phyloP scores from a whole-genome alignment of 2,113 vertebrate genomes.

The Myodes glareolus region DNA sequence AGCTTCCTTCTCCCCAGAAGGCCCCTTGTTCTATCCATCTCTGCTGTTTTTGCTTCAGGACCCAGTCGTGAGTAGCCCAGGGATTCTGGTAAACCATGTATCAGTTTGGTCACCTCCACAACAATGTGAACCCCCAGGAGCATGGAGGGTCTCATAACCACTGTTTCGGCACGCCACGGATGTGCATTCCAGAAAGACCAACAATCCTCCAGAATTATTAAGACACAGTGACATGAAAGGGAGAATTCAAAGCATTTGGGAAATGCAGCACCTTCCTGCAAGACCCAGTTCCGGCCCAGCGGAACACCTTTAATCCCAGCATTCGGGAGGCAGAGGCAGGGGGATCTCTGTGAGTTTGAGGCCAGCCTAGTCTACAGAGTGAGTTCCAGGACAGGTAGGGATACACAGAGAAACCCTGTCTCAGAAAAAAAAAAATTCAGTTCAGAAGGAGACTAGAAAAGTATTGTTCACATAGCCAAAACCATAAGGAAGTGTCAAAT shows the following conservation, averaged over 20 bases:
- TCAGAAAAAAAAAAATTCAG: neutral
- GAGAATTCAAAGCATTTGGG: neutral
- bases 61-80: neutral
- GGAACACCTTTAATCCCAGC: neutral
- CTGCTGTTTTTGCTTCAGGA: neutral
- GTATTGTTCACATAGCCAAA: neutral
- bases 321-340: neutral
- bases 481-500: neutral
- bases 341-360: neutral
- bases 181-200: neutral
- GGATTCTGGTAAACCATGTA: neutral
- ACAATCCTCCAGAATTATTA: neutral
- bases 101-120: neutral
- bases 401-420: neutral
- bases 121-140: neutral
- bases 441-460: neutral
- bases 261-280: neutral
- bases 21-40: neutral
- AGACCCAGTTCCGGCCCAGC: neutral
- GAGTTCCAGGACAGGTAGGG: neutral
- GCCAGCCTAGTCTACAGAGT: neutral
- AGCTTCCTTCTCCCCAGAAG: neutral
- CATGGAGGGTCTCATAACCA: too few species aligned
- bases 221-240: neutral
- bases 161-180: rapidly evolving